Percentiles rank a stretch among this genome's conserved stretches.
These are phyloP conservation scores for Taxidea taxus DNA, from an alignment of 2,113 vertebrate genomes.

Conservation along the genomic window DNA sequence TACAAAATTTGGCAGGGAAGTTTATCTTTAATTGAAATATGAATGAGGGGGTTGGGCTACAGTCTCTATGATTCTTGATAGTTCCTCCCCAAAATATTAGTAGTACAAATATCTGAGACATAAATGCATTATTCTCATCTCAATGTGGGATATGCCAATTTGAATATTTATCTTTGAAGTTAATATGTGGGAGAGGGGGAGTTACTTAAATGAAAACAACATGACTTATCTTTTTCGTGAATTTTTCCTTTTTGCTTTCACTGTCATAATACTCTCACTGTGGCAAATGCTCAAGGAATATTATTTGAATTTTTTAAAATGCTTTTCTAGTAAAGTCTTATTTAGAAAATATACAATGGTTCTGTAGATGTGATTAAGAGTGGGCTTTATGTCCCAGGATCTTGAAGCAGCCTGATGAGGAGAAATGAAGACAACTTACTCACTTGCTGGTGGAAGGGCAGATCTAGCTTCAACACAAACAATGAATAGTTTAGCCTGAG, in stretches of 20 bases:
- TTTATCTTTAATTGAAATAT: not conserved
- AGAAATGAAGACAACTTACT: not conserved
- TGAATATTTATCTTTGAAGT: not conserved
- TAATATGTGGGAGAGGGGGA: not conserved
- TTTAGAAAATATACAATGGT: not conserved
- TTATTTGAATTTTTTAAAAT: not conserved
- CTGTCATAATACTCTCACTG: not conserved
- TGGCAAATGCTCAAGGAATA: not conserved
- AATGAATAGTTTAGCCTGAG: not conserved
- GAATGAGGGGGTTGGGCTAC: not conserved
- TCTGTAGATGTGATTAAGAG: not conserved
- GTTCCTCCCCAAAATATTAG: not conserved
- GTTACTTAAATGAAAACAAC: not conserved
- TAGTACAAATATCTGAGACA: not conserved
- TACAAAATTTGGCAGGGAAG: not conserved
- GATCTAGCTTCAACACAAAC: not conserved
- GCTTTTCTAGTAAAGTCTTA: not conserved
- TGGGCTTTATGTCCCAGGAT: not conserved
- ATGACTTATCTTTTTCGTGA: not conserved
- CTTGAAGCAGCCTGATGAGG: not conserved
- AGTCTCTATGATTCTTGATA: not conserved
- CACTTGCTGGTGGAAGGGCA: not conserved
- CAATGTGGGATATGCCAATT: not conserved
- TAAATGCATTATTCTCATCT: not conserved
- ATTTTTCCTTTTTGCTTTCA: not conserved